Percentiles rank a stretch among this genome's conserved stretches.
Conservation (phyloP, 2,113 vertebrate species). For the Neopipo cinnamomea region DNA sequence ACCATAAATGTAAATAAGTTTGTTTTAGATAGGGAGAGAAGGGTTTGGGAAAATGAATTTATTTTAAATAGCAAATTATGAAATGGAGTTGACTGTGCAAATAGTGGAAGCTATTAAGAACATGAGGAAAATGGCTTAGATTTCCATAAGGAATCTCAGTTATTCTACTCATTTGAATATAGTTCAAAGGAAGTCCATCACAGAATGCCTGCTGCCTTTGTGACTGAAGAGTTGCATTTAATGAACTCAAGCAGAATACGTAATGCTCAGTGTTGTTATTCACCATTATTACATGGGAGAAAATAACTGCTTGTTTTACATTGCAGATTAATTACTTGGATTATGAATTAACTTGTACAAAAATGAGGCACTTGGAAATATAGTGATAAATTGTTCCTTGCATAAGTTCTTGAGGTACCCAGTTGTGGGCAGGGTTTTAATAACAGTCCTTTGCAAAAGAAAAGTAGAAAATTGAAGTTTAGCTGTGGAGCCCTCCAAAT, state of each 20-base stretch:
- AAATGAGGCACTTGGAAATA: conserved; percentile 49
- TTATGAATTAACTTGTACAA: conserved; percentile 59
- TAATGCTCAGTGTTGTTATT: background rate
- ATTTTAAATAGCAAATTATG: conserved; percentile 28
- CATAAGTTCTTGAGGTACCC: background rate
- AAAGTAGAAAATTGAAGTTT: conserved; percentile 22
- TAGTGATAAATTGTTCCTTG: conserved; percentile 1
- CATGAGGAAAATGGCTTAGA: conserved; percentile 32
- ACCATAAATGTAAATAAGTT: conserved; percentile 35
- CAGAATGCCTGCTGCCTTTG: conserved; percentile 53
- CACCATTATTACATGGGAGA: background rate
- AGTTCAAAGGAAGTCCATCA: conserved; percentile 42
- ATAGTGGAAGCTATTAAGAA: conserved; percentile 14
- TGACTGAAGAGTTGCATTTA: conserved; percentile 49
- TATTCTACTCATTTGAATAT: background rate
- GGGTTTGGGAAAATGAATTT: conserved; percentile 9
- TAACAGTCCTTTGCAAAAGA: conserved; percentile 32
- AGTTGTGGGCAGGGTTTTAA: conserved; percentile 6
- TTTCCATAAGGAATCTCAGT: conserved; percentile 18
- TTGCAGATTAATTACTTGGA: conserved; percentile 4
- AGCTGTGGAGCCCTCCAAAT: background rate
- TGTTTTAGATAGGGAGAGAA: background rate
- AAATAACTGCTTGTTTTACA: conserved; percentile 50
- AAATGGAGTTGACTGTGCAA: conserved; percentile 1
- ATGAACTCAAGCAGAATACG: conserved; percentile 33